phyloP scores from a whole-genome alignment of 2,888 invertebrate genomes.

The Pasiphila rectangulata region DNA sequence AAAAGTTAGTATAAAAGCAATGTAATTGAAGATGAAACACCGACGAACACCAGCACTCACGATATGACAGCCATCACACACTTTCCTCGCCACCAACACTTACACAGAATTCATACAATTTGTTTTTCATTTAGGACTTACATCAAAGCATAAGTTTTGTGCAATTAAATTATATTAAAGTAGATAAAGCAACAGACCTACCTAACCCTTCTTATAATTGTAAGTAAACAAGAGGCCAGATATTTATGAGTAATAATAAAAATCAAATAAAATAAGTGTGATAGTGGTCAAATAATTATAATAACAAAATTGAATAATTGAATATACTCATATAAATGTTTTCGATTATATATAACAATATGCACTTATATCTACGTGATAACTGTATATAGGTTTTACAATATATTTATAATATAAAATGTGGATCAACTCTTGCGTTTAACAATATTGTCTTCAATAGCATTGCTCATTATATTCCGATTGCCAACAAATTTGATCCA shows the following conservation, averaged over 20 bases:
- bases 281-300: too few species aligned
- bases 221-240: too few species aligned
- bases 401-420: slow-evolving; percentile 57
- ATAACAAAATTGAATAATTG: too few species aligned
- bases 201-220: too few species aligned
- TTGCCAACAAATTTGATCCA: slow-evolving; percentile 48
- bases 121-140: too few species aligned
- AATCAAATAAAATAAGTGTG: too few species aligned
- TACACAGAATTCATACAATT: slow-evolving; percentile 4
- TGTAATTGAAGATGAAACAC: slow-evolving; percentile 40
- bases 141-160: too few species aligned
- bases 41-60: slow-evolving; percentile 41
- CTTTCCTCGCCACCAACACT: slow-evolving; percentile 31
- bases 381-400: slow-evolving; percentile 53
- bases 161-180: too few species aligned
- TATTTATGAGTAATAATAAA: too few species aligned
- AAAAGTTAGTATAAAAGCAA: slow-evolving; percentile 42
- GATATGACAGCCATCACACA: slow-evolving; percentile 58
- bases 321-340: slow-evolving; percentile 17
- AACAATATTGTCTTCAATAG: slow-evolving; percentile 79
- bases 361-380: slow-evolving; percentile 55
- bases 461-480: slow-evolving; percentile 61
- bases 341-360: slow-evolving; percentile 50
- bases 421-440: slow-evolving; percentile 71
- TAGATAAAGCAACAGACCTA: too few species aligned